Conservation (phyloP, 2,888 invertebrate species). For the Drepana falcataria region DNA sequence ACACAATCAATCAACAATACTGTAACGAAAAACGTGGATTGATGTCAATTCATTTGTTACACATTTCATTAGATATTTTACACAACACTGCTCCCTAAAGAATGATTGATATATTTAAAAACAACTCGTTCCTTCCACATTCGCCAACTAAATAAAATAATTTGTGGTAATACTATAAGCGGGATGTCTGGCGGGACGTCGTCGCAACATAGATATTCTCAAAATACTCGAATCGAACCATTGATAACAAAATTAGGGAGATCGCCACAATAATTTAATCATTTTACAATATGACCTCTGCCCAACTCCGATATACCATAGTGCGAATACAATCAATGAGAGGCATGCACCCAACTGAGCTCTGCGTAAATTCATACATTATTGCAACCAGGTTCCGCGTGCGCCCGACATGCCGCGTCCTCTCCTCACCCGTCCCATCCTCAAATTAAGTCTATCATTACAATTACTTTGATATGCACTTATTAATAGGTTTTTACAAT, state of each 20-base stretch:
- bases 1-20: conserved; percentile 40
- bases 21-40: conserved; percentile 33
- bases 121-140: conserved; percentile 29
- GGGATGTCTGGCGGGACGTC: conserved; percentile 39
- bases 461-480: conserved; percentile 75
- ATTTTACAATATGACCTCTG: not conserved
- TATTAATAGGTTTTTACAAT: conserved; percentile 69
- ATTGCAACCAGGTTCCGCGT: conserved; percentile 26
- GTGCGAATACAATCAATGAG: not conserved
- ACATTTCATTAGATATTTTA: conserved; percentile 43
- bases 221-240: not conserved
- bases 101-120: conserved; percentile 8
- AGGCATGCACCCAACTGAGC: not conserved
- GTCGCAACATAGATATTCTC: conserved; percentile 20
- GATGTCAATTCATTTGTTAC: conserved; percentile 45
- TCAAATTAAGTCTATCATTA: conserved; percentile 68
- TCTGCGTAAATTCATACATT: not conserved
- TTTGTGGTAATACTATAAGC: conserved; percentile 38
- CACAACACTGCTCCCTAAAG: conserved; percentile 11
- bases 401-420: conserved; percentile 21
- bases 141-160: conserved; percentile 35
- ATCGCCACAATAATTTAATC: conserved; percentile 1
- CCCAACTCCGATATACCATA: conserved; percentile 1
- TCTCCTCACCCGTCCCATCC: conserved; percentile 38
- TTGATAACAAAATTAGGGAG: not conserved